Base-by-base conservation (phyloP, 2,797 vertebrate genomes). In the Sebastes minor region DNA sequence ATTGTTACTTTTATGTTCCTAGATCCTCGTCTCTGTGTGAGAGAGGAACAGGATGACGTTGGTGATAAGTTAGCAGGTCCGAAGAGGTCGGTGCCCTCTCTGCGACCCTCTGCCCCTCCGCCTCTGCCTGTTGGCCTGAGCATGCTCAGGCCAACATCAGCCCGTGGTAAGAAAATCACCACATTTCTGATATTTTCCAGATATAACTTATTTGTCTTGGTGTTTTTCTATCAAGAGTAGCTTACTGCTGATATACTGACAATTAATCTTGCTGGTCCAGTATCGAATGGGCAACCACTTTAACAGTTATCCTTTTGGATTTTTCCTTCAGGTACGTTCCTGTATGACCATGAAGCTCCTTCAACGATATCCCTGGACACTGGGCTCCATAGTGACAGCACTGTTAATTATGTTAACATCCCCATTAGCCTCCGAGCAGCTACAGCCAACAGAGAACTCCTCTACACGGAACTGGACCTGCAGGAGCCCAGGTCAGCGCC, bases 381-480 rank as follows among this genome's bases (percentile, higher is more conserved):
- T 0, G 75, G 93, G 81, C 83, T 74, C 28, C 84, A 88, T 33
- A 66, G 90, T 0, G 95, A 96, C 87, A 78, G 55, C 78, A 79
- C 61, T 11, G 90, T 91, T 60, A 97, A 95, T 77, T 98, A 98
- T 32, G 93, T 96, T 78, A 98, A 97, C 92, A 93, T 98, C 92
- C 97, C 97, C 11, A 84, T 95, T 83, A 97, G 96, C 86, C 95
- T 95, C 6, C 61, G 63, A 59, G 86, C 90, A 16, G 94, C 96
- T 56, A 94, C 93, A 87, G 63, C 81, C 10, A 71, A 53, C 75
- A 93, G 93, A 88, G 96, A 97, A 84, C 96, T 96, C 61, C 95
- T 97, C 83, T 96, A 97, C 91, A 94, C 96, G 82, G 96, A 97
- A 89, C 86, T 97, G 89, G 95, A 97, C 83, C 96, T 97, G 78